phyloP scores from a whole-genome alignment of 2,113 vertebrate species.

The Pycnonotus jocosus region DNA sequence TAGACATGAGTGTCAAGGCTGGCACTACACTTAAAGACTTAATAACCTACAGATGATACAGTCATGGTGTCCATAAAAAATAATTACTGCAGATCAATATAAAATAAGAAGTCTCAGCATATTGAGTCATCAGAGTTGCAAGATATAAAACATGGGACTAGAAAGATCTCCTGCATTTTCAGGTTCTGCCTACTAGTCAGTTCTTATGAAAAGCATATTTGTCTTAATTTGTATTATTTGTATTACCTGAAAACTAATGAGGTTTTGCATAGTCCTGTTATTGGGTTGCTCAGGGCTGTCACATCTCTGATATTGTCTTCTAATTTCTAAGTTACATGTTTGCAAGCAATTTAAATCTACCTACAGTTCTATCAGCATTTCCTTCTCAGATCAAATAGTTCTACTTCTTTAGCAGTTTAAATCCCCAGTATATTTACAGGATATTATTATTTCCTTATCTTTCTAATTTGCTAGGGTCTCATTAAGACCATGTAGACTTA shows the following conservation, averaged over 20 bases:
- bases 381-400: not conserved
- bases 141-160: not conserved
- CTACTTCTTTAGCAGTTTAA: not conserved
- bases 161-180: not conserved
- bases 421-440: not conserved
- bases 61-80: not conserved
- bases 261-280: not conserved
- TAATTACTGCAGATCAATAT: not conserved
- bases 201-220: not conserved
- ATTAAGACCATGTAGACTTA: not conserved
- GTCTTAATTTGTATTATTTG: not conserved
- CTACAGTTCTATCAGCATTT: not conserved
- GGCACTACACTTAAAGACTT: not conserved
- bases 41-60: not conserved
- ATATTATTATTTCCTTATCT: not conserved
- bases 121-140: not conserved
- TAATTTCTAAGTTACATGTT: not conserved
- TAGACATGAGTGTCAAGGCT: not conserved
- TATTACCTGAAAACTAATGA: not conserved
- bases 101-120: not conserved
- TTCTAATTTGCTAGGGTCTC: not conserved
- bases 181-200: not conserved
- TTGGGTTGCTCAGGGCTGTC: not conserved
- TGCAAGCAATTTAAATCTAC: not conserved
- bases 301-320: not conserved